phyloP scores from a whole-genome alignment of 2,888 invertebrate genomes.

The Junonia oenone region DNA sequence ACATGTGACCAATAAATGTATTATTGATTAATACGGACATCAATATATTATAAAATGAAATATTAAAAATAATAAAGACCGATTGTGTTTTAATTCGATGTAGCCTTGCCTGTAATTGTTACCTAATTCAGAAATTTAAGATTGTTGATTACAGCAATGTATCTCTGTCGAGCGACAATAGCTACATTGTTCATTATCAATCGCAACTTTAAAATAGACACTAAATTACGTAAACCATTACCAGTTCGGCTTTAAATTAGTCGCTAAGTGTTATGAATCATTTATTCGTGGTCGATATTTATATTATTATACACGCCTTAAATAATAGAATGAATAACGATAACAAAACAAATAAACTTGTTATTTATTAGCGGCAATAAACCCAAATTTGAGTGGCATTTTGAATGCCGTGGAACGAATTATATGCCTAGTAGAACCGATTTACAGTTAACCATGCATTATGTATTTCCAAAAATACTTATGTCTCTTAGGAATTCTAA shows the following conservation, averaged over 20 bases:
- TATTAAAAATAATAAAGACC: constrained; percentile 5
- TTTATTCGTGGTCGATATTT: constrained; percentile 39
- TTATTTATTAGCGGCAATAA: constrained; percentile 40
- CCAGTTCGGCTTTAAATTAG: constrained; percentile 60
- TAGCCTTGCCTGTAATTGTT: constrained; percentile 38
- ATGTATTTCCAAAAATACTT: constrained; percentile 56
- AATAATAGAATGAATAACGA: constrained; percentile 8
- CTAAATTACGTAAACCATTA: constrained; percentile 70
- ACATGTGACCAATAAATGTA: background rate
- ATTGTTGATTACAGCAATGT: constrained; percentile 62
- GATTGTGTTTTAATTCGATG: constrained; percentile 15
- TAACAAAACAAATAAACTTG: constrained; percentile 27
- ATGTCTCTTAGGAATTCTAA: constrained; percentile 53
- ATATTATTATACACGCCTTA: constrained; percentile 6
- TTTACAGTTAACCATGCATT: constrained; percentile 43
- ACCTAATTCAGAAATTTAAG: constrained; percentile 66
- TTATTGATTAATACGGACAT: background rate
- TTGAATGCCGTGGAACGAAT: constrained; percentile 38
- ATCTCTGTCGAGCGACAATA: constrained; percentile 72
- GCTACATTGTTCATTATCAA: constrained; percentile 65
- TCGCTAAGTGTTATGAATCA: constrained; percentile 66
- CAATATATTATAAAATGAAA: background rate
- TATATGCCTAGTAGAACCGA: constrained; percentile 39
- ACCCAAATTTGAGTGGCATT: constrained; percentile 37
- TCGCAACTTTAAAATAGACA: constrained; percentile 65